phyloP scores from a whole-genome alignment of 2,797 vertebrate species.

The Antrozous pallidus region DNA sequence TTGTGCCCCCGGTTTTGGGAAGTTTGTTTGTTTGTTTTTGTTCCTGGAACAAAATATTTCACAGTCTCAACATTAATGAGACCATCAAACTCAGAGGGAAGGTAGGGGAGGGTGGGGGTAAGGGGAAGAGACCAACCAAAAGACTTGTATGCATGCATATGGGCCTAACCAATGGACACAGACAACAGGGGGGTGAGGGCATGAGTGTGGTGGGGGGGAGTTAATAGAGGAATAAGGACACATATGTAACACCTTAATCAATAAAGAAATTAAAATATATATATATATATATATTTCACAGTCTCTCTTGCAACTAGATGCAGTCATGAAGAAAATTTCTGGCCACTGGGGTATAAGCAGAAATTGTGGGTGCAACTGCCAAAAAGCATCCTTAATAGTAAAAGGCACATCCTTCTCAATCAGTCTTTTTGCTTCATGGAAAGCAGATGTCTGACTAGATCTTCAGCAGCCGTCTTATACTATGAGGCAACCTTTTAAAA shows the following conservation, averaged over 20 bases:
- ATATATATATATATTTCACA: background rate
- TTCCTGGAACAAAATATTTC: background rate
- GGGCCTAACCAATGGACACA: too few species aligned
- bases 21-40: background rate
- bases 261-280: too few species aligned
- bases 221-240: too few species aligned
- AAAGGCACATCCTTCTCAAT: background rate
- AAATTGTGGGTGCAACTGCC: background rate
- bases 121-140: too few species aligned
- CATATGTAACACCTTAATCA: too few species aligned
- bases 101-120: too few species aligned
- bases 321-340: background rate
- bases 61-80: too few species aligned
- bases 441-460: background rate
- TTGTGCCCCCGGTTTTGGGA: background rate
- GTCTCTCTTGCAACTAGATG: background rate
- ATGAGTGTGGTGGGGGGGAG: too few species aligned
- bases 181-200: too few species aligned
- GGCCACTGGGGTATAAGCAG: background rate
- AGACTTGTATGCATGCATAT: too few species aligned
- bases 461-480: background rate
- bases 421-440: background rate
- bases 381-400: background rate
- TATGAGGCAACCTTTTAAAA: background rate
- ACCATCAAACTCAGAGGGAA: too few species aligned